Conservation (phyloP, 2,113 vertebrate genomes). For the rabbit (Oryctolagus cuniculus) region mOryCun1.1 NC_091433.1:177989501-177990000, state of each 20-base stretch:
- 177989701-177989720: background rate
- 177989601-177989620: background rate
- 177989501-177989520: too few species aligned
- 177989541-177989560: too few species aligned
- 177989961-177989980: too few species aligned
- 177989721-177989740: conserved; percentile 24
- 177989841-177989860: background rate
- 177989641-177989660: background rate
- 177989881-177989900: background rate
- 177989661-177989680: background rate
- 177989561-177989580: background rate
- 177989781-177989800: background rate
- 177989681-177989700: background rate
- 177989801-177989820: background rate
- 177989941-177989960: too few species aligned
- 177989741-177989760: background rate
- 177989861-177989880: background rate
- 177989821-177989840: background rate
- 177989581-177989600: background rate
- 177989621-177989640: conserved; percentile 29
- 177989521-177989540: too few species aligned
- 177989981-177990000: too few species aligned
- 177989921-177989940: too few species aligned
- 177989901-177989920: background rate
- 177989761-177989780: background rate